These are phyloP conservation scores for Athetis lepigone DNA, from an alignment of 2,888 invertebrate genomes.

Conservation along the genomic window DNA sequence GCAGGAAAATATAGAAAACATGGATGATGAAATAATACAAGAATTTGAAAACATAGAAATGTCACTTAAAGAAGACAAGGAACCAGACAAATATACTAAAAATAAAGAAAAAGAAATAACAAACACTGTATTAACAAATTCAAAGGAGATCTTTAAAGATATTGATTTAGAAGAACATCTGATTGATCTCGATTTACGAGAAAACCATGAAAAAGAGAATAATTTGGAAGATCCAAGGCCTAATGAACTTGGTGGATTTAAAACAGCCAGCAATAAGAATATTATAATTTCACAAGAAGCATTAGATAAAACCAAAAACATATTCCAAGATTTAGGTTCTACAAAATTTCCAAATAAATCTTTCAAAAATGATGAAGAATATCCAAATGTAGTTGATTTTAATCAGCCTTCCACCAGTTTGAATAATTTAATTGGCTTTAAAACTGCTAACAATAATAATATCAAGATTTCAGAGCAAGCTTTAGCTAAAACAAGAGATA, in stretches of 20 bases:
- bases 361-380: constrained; percentile 8
- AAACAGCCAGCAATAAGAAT: constrained; percentile 78
- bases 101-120: constrained; percentile 69
- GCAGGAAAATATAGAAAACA: constrained; percentile 59
- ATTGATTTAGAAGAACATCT: constrained; percentile 43
- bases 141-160: constrained; percentile 68
- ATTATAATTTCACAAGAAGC: constrained; percentile 75
- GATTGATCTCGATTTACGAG: background rate
- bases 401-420: constrained; percentile 18
- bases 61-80: constrained; percentile 62
- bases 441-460: constrained; percentile 43
- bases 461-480: constrained; percentile 39
- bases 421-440: constrained; percentile 23
- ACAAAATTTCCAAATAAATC: constrained; percentile 27
- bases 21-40: constrained; percentile 69
- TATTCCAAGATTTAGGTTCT: constrained; percentile 67
- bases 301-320: constrained; percentile 67
- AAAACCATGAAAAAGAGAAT: background rate
- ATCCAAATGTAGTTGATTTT: background rate
- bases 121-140: constrained; percentile 70
- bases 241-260: constrained; percentile 29
- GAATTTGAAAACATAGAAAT: constrained; percentile 72
- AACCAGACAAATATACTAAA: constrained; percentile 60
- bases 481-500: constrained; percentile 25
- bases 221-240: fast-evolving